A percentile compares a stretch with the other conserved stretches of the same genome.
These are phyloP conservation scores for Dryobota labecula DNA, from an alignment of 2,888 invertebrate species.

Conservation along the genomic window DNA sequence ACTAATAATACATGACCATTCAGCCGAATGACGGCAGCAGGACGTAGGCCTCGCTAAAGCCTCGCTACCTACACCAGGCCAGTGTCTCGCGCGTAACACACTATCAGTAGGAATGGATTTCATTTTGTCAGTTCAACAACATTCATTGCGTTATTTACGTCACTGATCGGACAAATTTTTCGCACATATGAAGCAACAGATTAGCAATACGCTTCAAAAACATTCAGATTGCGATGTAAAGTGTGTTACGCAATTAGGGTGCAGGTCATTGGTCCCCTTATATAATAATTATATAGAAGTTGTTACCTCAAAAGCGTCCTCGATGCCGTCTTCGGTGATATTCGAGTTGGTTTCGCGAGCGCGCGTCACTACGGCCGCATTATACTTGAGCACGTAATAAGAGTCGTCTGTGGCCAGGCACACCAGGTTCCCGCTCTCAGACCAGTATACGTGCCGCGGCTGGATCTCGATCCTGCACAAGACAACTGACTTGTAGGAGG, in stretches of 20 bases:
- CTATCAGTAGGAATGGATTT: too few species aligned
- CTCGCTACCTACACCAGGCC: background rate
- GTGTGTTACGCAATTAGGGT: too few species aligned
- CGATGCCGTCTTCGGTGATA: constrained; percentile 97
- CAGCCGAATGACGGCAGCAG: background rate
- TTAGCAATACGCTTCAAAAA: too few species aligned
- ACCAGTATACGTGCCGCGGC: constrained; percentile 98
- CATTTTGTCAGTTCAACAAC: too few species aligned
- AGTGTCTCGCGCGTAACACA: too few species aligned
- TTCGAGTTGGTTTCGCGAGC: constrained; percentile 94
- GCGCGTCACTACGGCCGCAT: constrained; percentile 94
- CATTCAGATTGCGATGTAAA: too few species aligned
- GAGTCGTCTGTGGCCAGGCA: constrained; percentile 98
- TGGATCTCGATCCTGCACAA: constrained; percentile 97
- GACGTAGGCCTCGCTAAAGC: background rate
- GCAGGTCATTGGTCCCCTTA: background rate
- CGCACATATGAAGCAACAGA: too few species aligned
- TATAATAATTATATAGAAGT: background rate
- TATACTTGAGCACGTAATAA: constrained; percentile 98
- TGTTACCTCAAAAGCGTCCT: constrained; percentile 97
- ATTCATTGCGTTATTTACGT: too few species aligned
- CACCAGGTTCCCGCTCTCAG: constrained; percentile 97
- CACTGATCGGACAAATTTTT: too few species aligned
- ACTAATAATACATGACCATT: background rate
- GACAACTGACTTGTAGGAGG: constrained; percentile 19